Percentiles rank a stretch among this genome's conserved stretches.
These are phyloP conservation scores for Melanotaenia duboulayi DNA, from an alignment of 2,113 vertebrate species.

Conservation along the genomic window DNA sequence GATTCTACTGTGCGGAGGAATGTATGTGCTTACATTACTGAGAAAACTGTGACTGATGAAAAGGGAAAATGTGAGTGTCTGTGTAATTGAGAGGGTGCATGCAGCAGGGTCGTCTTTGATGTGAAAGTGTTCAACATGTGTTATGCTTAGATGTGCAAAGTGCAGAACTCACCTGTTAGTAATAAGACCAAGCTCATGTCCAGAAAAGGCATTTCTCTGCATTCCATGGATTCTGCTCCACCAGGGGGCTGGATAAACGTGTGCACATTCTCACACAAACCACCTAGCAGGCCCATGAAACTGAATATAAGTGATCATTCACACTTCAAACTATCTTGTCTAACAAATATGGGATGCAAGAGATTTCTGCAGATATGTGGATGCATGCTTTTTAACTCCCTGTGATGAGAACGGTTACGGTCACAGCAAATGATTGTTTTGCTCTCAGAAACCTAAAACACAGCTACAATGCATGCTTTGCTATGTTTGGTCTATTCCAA, in stretches of 20 bases:
- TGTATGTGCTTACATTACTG: conserved; percentile 58
- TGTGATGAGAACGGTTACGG: conserved; percentile 18
- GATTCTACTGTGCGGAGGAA: conserved; percentile 52
- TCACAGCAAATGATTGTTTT: conserved; percentile 10
- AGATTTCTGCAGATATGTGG: conserved; percentile 45
- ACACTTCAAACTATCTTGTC: conserved; percentile 50
- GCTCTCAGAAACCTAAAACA: conserved; percentile 13
- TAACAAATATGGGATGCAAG: conserved; percentile 33
- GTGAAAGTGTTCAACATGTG: conserved; percentile 63
- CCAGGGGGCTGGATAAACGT: conserved; percentile 76
- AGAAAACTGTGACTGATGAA: conserved; percentile 48
- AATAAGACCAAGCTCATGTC: conserved; percentile 79
- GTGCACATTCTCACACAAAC: conserved; percentile 57
- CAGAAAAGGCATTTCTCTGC: conserved; percentile 80
- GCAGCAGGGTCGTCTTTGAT: conserved; percentile 56
- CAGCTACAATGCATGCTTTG: background rate
- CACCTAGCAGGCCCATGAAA: conserved; percentile 36
- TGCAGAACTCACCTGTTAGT: conserved; percentile 84
- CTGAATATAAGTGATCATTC: conserved; percentile 62
- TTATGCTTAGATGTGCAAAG: conserved; percentile 68
- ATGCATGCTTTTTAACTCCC: conserved; percentile 24
- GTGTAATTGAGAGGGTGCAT: conserved; percentile 25
- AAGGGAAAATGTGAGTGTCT: conserved; percentile 38
- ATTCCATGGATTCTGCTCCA: conserved; percentile 85
- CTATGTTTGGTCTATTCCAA: conserved; percentile 8